Conservation (phyloP, 2,888 invertebrate species). For the Theristus sp. region DNA sequence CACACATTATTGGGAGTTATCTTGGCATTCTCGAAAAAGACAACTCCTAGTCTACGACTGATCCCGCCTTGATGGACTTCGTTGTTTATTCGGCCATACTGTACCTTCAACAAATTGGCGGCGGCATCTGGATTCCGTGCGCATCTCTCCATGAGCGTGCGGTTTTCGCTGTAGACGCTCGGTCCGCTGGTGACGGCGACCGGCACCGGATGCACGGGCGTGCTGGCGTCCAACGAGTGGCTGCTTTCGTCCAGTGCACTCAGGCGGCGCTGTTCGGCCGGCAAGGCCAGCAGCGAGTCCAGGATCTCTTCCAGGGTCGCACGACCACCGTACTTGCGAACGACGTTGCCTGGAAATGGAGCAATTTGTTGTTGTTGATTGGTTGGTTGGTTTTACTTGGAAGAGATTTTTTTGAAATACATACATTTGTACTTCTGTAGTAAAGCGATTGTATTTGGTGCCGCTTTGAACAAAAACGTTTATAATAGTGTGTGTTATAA, state of each 20-base stretch:
- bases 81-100: too few species aligned
- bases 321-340: constrained; percentile 18
- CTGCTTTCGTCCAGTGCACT: constrained; percentile 10
- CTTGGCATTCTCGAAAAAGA: too few species aligned
- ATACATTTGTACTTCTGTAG: too few species aligned
- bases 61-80: too few species aligned
- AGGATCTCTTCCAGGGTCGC: constrained; percentile 72
- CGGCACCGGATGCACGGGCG: too few species aligned
- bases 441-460: too few species aligned
- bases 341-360: constrained; percentile 4
- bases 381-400: too few species aligned
- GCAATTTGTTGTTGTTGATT: too few species aligned
- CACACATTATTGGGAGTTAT: too few species aligned
- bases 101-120: constrained; percentile 19
- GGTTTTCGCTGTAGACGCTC: constrained; percentile 22
- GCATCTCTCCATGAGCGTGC: constrained; percentile 21
- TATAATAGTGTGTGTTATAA: not conserved
- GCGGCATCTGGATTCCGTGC: constrained; percentile 22
- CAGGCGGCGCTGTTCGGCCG: constrained; percentile 13
- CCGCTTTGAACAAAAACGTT: too few species aligned
- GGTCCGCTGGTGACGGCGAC: constrained; percentile 22
- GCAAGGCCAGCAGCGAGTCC: constrained; percentile 54
- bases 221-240: not conserved
- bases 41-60: too few species aligned
- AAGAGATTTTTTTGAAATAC: too few species aligned